Evolutionary conservation across 1,140 invertebrate genomes (phyloP).

Genomic region (Phthorimaea operculella): DNA sequence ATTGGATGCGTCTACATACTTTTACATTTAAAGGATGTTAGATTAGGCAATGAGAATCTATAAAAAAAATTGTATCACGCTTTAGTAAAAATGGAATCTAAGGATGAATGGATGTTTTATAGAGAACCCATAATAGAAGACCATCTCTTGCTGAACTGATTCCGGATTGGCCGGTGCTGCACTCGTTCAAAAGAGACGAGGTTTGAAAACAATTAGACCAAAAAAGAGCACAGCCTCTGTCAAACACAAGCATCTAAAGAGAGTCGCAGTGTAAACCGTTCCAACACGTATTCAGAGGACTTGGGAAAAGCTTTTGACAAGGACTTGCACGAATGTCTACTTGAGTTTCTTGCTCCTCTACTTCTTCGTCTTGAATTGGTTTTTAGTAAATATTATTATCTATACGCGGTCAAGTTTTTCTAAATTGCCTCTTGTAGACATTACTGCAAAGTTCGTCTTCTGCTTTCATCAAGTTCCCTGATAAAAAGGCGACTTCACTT

Average conservation of each 20-base stretch:
- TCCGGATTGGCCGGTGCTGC: slow-evolving; percentile 94
- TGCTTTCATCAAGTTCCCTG: background rate
- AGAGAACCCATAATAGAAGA: slow-evolving; percentile 73
- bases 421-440: background rate
- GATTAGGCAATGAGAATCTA: background rate
- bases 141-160: slow-evolving; percentile 94
- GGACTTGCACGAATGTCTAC: background rate
- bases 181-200: slow-evolving; percentile 84
- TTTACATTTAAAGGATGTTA: too few relatives aligned
- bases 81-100: background rate
- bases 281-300: background rate
- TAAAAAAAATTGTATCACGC: background rate
- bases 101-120: slow-evolving; percentile 30
- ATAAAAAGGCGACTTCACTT: slow-evolving; percentile 10
- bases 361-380: too few relatives aligned
- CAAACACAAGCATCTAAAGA: background rate
- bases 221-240: slow-evolving; percentile 1
- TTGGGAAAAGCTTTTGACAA: background rate
- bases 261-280: background rate
- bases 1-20: background rate
- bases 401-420: background rate
- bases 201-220: slow-evolving; percentile 69
- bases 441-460: background rate
- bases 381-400: too few relatives aligned
- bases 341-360: background rate